Evolutionary conservation across 2,113 vertebrate species (phyloP).

Genomic region (Pongo pygmaeus): DNA sequence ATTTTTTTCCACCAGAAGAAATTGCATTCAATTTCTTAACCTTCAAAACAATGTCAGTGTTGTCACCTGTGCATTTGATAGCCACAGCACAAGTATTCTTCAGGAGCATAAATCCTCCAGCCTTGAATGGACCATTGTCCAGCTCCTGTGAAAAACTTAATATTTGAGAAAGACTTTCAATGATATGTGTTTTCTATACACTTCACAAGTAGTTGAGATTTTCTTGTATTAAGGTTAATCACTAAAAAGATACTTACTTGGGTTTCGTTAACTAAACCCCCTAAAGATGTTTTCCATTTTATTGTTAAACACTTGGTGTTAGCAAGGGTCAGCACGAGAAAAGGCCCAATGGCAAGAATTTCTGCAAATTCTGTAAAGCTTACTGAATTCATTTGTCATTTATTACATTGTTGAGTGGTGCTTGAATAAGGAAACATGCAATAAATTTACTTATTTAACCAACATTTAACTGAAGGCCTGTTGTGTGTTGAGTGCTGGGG

Average conservation of each 20-base stretch:
- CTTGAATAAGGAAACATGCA: constrained; percentile 52
- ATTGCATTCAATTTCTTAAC: neutral
- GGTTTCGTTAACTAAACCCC: neutral
- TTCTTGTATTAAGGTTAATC: constrained; percentile 33
- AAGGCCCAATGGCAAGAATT: neutral
- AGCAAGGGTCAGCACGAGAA: neutral
- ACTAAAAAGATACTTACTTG: neutral
- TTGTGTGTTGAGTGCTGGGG: neutral
- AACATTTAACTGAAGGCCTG: constrained; percentile 2
- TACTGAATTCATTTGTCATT: neutral
- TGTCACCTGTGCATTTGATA: neutral
- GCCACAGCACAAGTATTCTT: neutral
- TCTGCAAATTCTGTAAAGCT: constrained; percentile 22
- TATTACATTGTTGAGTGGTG: constrained; percentile 35
- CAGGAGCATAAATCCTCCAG: neutral
- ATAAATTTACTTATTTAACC: constrained; percentile 51
- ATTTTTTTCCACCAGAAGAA: neutral
- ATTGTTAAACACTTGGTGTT: constrained; percentile 39
- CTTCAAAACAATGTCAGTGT: neutral
- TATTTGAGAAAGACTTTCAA: neutral
- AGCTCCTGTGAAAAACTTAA: neutral
- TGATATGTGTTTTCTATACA: neutral
- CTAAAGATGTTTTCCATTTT: constrained; percentile 25
- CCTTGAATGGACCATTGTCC: neutral
- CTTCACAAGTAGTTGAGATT: constrained; percentile 31